Conservation (phyloP, 2,888 invertebrate species). For the Pantelozetes paolii region DNA sequence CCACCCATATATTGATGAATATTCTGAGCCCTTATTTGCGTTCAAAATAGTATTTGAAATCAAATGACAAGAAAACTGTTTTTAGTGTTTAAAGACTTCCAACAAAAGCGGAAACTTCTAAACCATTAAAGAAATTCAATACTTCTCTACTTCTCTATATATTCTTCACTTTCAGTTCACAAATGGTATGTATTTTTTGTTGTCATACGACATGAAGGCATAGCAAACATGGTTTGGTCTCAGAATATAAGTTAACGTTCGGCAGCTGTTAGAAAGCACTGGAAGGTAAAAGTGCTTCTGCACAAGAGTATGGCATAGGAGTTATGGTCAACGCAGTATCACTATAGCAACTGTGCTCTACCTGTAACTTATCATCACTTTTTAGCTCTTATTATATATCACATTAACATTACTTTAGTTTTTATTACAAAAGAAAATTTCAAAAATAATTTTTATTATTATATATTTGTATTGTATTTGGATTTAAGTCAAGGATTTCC, state of each 20-base stretch:
- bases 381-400: background rate
- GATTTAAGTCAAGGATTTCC: background rate
- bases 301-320: background rate
- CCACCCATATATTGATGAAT: background rate
- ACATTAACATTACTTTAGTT: background rate
- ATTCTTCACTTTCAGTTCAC: background rate
- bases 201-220: background rate
- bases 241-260: background rate
- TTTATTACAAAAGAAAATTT: background rate
- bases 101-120: background rate
- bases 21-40: background rate
- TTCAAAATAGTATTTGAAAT: background rate
- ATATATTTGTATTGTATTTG: too few species aligned
- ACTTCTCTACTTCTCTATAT: background rate
- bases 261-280: background rate
- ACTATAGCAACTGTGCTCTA: conserved; percentile 12
- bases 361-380: conserved; percentile 10
- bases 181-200: background rate
- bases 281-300: background rate
- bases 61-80: background rate
- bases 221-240: background rate
- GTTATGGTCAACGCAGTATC: background rate
- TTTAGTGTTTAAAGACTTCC: background rate
- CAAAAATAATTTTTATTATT: too few species aligned
- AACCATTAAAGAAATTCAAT: conserved; percentile 1